Evolutionary conservation across 2,113 vertebrate genomes (phyloP), one percentile per base, ranked within the genome.

Genomic region (Todiramphus saurophagus): DNA sequence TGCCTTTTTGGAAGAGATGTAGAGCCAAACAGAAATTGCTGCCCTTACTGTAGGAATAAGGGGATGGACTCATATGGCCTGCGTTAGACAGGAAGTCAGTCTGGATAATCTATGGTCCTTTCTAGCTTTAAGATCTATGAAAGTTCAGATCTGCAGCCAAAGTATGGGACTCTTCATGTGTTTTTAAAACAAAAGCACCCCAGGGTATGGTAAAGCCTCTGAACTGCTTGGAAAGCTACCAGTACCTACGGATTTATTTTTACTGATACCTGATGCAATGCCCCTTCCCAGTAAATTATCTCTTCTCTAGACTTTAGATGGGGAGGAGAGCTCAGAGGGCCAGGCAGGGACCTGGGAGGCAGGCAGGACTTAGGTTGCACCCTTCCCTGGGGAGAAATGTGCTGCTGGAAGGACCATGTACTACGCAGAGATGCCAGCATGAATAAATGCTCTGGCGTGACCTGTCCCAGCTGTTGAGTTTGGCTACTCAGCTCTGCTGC

Each of bases 121-220:
- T 31, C 86, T 93, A 90, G 77, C 94, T 90, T 28, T 11, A 63
- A 85, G 90, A 90, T 82, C 83, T 84, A 69, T 12, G 80, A 5
- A 58, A 55, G 95, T 96, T 96, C 95, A 96, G 91, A 96, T 93
- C 89, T 91, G 77, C 69, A 92, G 95, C 95, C 96, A 96, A 76
- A 89, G 69, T 7, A 19, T 46, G 93, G 91, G 89, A 76, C 62
- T 92, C 83, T 91, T 87, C 89, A 33, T 3, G 4, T 76, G 89
- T 5, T 81, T 90, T 16, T 55, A 55, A 10, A 93, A 87, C 58
- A 84, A 83, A 89, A 89, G 74, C 9, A 0, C 92, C 83, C 89
- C 1, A 0, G 83, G 73, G 31, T 64, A 44, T 2, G 2, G 89
- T 62, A 62, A 28, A 67, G 77, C 27, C 60, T 95, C 86, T 25